Evolutionary conservation across 2,113 vertebrate species (phyloP).

Genomic region (Apteryx mantelli): DNA sequence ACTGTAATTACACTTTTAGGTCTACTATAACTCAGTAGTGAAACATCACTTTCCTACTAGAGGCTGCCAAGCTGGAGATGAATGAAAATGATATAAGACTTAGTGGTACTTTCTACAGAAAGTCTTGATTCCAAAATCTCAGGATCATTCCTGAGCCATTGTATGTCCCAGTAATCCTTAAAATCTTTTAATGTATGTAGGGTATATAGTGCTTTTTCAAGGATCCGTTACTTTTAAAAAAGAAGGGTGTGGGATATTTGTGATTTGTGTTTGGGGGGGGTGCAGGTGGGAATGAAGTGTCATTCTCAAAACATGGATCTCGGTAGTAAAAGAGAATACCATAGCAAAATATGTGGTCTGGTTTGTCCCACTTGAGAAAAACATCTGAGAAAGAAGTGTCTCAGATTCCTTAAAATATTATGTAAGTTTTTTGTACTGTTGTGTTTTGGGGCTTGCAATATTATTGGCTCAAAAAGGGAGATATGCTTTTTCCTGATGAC

Average conservation of each 20-base stretch:
- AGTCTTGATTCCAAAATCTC: neutral
- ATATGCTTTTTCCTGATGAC: conserved; percentile 50
- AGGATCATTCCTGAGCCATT: neutral
- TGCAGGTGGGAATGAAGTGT: neutral
- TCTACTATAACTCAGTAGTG: neutral
- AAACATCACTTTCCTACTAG: neutral
- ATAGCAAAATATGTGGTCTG: neutral
- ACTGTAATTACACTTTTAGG: neutral
- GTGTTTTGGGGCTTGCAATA: conserved; percentile 25
- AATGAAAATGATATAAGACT: neutral
- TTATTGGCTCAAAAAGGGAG: conserved; percentile 41
- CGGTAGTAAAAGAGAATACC: neutral
- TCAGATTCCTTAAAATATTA: conserved; percentile 4
- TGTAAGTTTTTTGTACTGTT: conserved; percentile 1
- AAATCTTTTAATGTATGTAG: neutral
- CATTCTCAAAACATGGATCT: neutral
- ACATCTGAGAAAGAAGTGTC: neutral
- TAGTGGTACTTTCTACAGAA: neutral
- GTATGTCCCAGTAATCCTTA: neutral
- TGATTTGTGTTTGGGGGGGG: neutral
- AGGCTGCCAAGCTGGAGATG: neutral
- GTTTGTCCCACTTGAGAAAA: conserved; percentile 10
- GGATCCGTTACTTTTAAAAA: neutral
- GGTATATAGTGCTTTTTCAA: neutral
- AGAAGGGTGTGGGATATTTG: neutral